Evolutionary conservation across 2,113 vertebrate species (phyloP).

Genomic region (Scolopax mira): DNA sequence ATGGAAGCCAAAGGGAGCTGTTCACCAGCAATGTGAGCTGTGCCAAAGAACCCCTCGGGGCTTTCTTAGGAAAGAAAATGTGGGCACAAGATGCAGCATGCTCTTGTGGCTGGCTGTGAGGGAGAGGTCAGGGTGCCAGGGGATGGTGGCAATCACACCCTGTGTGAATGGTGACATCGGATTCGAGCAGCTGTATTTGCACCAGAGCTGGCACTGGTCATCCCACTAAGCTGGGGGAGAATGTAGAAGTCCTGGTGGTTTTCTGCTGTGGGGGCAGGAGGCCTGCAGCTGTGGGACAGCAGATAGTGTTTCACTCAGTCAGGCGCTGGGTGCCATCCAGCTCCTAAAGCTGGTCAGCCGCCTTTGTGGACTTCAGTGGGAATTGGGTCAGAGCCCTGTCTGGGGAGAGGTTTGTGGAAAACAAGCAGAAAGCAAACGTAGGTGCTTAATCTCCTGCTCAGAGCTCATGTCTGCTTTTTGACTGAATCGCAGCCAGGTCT

Average conservation of each 20-base stretch:
- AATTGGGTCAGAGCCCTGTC: conserved; percentile 20
- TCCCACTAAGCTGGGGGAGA: neutral
- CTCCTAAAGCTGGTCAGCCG: neutral
- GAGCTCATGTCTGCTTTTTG: neutral
- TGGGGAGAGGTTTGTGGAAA: neutral
- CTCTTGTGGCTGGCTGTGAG: neutral
- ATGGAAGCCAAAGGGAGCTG: conserved; percentile 60
- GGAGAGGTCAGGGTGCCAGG: neutral
- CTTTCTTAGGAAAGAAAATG: conserved; percentile 55
- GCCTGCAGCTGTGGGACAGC: neutral
- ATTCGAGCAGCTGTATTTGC: neutral
- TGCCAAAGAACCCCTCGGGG: conserved; percentile 11
- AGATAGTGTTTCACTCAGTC: neutral
- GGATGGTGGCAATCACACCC: neutral
- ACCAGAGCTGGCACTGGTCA: neutral
- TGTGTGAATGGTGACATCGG: neutral
- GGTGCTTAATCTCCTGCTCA: neutral
- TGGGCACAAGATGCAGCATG: conserved; percentile 36
- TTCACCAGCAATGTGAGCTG: conserved; percentile 7
- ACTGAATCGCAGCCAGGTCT: neutral
- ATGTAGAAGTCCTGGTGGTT: conserved; percentile 7
- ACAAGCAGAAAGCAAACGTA: neutral
- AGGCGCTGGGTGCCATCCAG: neutral
- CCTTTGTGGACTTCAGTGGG: neutral
- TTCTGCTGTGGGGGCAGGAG: neutral